Percentiles rank a stretch among this genome's conserved stretches.
Conservation (phyloP, 1,140 invertebrate species). For the Paracyclopina nana region DNA sequence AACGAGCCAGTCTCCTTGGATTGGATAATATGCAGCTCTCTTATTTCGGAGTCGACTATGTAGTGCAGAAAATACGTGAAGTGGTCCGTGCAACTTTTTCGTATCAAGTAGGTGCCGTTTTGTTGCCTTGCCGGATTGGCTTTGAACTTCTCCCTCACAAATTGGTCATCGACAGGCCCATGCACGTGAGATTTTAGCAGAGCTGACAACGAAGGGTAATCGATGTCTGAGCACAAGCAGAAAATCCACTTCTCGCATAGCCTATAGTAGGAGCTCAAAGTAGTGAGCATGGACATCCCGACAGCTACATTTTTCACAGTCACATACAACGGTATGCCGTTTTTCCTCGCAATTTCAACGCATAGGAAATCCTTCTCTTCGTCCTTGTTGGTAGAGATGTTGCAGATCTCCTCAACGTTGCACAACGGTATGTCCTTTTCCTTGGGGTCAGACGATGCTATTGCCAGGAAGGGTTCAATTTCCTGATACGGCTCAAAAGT, state of each 20-base stretch:
- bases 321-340: constrained; percentile 4
- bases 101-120: neutral
- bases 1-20: neutral
- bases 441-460: too few species aligned
- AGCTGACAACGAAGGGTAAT: neutral
- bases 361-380: too few species aligned
- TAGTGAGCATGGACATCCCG: neutral
- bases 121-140: neutral
- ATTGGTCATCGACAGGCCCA: neutral
- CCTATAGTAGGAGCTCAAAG: constrained; percentile 5
- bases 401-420: too few species aligned
- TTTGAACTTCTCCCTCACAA: constrained; percentile 5
- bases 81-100: neutral
- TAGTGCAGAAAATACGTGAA: neutral
- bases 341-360: constrained; percentile 8
- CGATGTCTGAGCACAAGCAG: neutral
- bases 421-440: too few species aligned
- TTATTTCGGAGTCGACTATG: neutral
- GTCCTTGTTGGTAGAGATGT: too few species aligned
- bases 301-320: neutral
- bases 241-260: constrained; percentile 12
- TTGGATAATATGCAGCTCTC: neutral
- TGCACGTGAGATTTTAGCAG: neutral
- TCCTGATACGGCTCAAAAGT: too few species aligned
- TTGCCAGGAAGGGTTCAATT: too few species aligned